phyloP scores from a whole-genome alignment of 1,140 invertebrate species.

The Sminthurides bifidus region DNA sequence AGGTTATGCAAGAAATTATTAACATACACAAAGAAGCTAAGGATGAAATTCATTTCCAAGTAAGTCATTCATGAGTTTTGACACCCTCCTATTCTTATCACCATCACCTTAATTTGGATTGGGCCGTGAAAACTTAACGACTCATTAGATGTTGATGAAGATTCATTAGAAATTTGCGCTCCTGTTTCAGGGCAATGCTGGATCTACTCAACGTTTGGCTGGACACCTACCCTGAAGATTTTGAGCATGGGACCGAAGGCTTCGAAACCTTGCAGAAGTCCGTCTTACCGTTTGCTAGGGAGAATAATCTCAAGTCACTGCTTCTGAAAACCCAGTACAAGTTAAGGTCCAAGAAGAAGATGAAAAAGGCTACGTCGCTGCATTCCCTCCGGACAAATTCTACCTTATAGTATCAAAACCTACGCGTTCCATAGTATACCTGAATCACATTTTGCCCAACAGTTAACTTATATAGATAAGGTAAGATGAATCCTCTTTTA shows the following conservation, averaged over 20 bases:
- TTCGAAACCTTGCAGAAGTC: conserved; percentile 37
- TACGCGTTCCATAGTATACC: conserved; percentile 43
- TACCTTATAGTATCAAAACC: conserved; percentile 27
- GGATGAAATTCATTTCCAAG: conserved; percentile 18
- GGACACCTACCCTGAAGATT: conserved; percentile 93
- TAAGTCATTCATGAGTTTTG: conserved; percentile 22
- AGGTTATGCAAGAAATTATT: conserved; percentile 50
- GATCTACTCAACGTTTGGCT: conserved; percentile 84
- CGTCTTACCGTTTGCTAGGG: conserved; percentile 36
- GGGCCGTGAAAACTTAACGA: too few species aligned
- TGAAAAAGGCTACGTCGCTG: conserved; percentile 34
- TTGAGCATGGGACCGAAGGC: conserved; percentile 40
- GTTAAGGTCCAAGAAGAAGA: conserved; percentile 24
- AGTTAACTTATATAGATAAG: conserved; percentile 92
- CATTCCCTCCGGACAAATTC: conserved; percentile 56
- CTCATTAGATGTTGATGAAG: neutral
- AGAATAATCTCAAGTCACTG: conserved; percentile 27
- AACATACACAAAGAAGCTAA: conserved; percentile 25
- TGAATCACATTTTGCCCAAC: conserved; percentile 85
- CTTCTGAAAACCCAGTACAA: conserved; percentile 32
- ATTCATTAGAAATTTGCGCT: neutral
- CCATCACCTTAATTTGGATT: too few species aligned
- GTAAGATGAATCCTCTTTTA: conserved; percentile 49
- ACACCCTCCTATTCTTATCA: too few species aligned
- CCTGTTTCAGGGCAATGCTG: conserved; percentile 54